phyloP scores from a whole-genome alignment of 1,140 invertebrate species.

The Stegodyphus mimosarum region DNA sequence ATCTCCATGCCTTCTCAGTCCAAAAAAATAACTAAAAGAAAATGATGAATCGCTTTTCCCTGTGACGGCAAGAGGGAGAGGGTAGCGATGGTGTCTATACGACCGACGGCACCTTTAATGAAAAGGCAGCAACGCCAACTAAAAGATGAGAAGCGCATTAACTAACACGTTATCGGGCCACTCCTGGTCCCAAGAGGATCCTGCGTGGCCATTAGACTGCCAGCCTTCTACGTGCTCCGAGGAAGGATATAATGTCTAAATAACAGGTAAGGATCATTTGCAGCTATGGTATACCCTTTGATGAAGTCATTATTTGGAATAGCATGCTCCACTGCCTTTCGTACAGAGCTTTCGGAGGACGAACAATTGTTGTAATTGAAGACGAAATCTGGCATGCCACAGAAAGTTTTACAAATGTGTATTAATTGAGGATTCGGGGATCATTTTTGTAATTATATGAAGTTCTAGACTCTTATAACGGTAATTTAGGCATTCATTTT shows the following conservation, averaged over 20 bases:
- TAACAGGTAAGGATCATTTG: slow-evolving; percentile 59
- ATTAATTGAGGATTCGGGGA: too few species aligned
- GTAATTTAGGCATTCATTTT: too few species aligned
- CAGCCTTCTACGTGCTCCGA: neutral
- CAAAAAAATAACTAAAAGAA: slow-evolving; percentile 31
- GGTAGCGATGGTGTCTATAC: neutral
- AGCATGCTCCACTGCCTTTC: neutral
- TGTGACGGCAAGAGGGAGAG: too few species aligned
- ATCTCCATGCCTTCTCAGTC: neutral
- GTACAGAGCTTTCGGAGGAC: neutral
- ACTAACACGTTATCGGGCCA: slow-evolving; percentile 48
- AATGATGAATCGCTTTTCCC: slow-evolving; percentile 28
- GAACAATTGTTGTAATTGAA: too few species aligned
- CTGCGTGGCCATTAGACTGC: neutral
- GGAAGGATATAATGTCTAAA: slow-evolving; percentile 48
- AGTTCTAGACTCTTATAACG: too few species aligned
- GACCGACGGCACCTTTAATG: slow-evolving; percentile 10
- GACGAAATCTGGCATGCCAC: too few species aligned
- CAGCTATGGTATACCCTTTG: slow-evolving; percentile 44
- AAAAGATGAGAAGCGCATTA: slow-evolving; percentile 50
- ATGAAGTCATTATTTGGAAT: slow-evolving; percentile 52
- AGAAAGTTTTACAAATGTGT: too few species aligned
- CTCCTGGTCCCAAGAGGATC: slow-evolving; percentile 32
- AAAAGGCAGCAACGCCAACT: slow-evolving; percentile 34
- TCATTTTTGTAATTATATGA: too few species aligned